Percentiles rank a stretch among this genome's conserved stretches.
phyloP scores from a whole-genome alignment of 2,113 vertebrate genomes.

The Datnioides undecimradiatus region DNA sequence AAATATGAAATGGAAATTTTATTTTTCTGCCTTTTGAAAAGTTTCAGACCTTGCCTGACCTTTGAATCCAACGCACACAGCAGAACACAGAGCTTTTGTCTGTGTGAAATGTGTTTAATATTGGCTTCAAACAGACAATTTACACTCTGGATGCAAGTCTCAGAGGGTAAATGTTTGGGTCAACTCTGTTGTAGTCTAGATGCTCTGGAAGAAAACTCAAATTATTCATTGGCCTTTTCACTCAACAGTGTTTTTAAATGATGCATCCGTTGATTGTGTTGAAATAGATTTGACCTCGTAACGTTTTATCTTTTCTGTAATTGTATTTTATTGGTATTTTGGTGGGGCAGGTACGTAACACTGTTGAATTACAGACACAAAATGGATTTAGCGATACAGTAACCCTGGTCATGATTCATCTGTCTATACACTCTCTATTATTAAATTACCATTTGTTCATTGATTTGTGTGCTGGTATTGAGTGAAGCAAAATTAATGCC shows the following conservation, averaged over 20 bases:
- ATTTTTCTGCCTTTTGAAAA: background rate
- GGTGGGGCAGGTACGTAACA: background rate
- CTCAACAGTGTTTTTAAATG: conserved; percentile 27
- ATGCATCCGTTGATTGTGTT: conserved; percentile 29
- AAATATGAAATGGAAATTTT: conserved; percentile 10
- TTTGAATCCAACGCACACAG: conserved; percentile 5
- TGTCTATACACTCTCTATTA: conserved; percentile 23
- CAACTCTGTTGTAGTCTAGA: conserved; percentile 28
- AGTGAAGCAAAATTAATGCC: conserved; percentile 42
- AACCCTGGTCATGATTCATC: conserved; percentile 23
- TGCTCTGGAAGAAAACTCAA: conserved; percentile 23
- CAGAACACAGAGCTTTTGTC: conserved; percentile 1
- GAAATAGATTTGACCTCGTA: conserved; percentile 41
- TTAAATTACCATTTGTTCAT: conserved; percentile 57
- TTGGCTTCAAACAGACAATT: conserved; percentile 36
- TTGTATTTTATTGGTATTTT: conserved; percentile 34
- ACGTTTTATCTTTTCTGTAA: conserved; percentile 33
- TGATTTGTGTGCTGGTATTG: conserved; percentile 49
- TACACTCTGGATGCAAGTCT: conserved; percentile 17
- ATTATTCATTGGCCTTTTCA: conserved; percentile 33
- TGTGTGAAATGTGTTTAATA: conserved; percentile 24
- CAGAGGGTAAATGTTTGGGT: conserved; percentile 18
- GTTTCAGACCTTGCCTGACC: background rate
- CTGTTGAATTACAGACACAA: conserved; percentile 23
- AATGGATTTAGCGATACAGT: conserved; percentile 41